Evolutionary conservation across 2,797 vertebrate genomes (phyloP).

Genomic region (Pogoniulus pusillus): DNA sequence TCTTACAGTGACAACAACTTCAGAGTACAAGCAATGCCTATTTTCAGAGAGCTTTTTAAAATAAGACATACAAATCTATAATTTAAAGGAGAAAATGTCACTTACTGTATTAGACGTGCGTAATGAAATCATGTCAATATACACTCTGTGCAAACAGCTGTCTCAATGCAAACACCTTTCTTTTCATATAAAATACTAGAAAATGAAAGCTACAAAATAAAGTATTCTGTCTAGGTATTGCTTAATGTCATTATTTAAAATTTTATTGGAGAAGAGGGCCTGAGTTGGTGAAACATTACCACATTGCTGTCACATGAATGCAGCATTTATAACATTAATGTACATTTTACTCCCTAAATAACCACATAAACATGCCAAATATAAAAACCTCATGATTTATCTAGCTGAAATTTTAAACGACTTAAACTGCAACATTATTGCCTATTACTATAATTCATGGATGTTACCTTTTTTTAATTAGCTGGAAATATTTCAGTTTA

Average conservation of each 20-base stretch:
- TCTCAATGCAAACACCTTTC: not conserved
- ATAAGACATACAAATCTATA: not conserved
- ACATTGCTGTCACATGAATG: not conserved
- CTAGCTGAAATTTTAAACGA: not conserved
- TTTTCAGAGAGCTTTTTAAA: not conserved
- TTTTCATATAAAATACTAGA: not conserved
- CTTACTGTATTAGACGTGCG: not conserved
- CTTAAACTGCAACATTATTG: not conserved
- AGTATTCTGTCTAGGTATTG: not conserved
- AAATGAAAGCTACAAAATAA: not conserved
- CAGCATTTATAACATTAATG: not conserved
- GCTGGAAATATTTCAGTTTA: not conserved
- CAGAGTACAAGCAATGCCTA: not conserved
- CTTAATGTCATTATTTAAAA: not conserved
- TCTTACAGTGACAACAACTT: not conserved
- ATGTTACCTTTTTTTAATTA: not conserved
- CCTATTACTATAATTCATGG: not conserved
- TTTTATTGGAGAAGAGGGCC: not conserved
- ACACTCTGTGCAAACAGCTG: not conserved
- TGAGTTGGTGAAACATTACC: not conserved
- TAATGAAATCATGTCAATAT: not conserved
- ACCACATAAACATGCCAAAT: not conserved
- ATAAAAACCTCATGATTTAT: not conserved
- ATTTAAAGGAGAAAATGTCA: not conserved
- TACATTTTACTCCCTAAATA: not conserved